Base-by-base conservation (phyloP, 2,797 vertebrate genomes). In the Gobio occitaniae region DNA sequence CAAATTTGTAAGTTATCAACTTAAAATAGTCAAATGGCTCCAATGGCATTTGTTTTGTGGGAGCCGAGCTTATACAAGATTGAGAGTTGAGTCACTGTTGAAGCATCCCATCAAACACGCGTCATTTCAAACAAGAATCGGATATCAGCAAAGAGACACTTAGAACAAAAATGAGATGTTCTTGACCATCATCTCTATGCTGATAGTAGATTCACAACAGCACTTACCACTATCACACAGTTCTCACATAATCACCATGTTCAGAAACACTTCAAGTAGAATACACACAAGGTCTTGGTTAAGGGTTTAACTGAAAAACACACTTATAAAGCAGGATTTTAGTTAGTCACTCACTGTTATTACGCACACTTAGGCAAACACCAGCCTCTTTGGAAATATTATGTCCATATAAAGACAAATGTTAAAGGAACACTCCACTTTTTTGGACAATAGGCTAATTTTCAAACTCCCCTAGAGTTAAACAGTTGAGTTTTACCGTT, bases 241-340 rank as follows among this genome's bases (percentile, higher is more conserved):
- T 36, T 44, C 65, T 41, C 36, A 69, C 44, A 75, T 74, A 25
- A 61, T 50, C 5, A 38, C 32, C 54, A 47, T 82, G 52, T 61
- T 56, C 50, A 41, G 38, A 65, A 36, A 36, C 17, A 47, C 54
- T 61, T 82, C n/a, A 72, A 48, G 80, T 72, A 6, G 52, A 72
- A 19, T 21, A 12, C 1, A 0, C 77, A 65, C 48, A 65, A 50
- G 41, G 44, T 50, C 16, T 0, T 50, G 77, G 10, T 59, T 32
- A 48, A 79, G 44, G 32, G 61, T 41, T 66, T 15, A 48, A 32
- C 61, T 50, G 59, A 59, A 79, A 66, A 65, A 66, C 61, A 12
- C 47, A 10, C 38, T 50, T 50, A 50, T 4, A 66, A 79, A 50
- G 21, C 25, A 36, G 16, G 19, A 75, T 75, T 36, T 54, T 3